Conservation (phyloP, 2,797 vertebrate species). For the Chaetophractus vellerosus region DNA sequence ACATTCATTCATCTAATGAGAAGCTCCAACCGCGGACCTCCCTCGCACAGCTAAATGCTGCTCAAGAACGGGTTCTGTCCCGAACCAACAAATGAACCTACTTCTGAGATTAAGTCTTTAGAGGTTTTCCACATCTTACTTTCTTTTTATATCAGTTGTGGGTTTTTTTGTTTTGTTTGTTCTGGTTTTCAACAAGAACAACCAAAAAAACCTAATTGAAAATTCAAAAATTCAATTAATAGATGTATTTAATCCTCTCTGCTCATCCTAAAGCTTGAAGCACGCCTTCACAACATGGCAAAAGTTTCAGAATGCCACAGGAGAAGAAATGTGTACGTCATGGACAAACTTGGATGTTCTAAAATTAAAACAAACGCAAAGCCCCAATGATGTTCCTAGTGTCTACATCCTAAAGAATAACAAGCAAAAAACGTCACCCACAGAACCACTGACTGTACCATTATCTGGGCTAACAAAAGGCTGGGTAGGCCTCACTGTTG, state of each 20-base stretch:
- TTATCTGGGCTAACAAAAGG: background rate
- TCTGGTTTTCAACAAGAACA: background rate
- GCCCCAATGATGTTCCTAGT: background rate
- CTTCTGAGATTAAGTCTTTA: background rate
- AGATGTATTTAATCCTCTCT: background rate
- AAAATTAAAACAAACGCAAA: slow-evolving; percentile 18
- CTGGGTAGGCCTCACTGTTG: background rate
- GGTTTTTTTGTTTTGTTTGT: background rate
- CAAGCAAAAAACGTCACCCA: background rate
- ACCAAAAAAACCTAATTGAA: background rate
- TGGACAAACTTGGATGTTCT: background rate
- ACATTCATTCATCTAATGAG: background rate
- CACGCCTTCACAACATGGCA: background rate
- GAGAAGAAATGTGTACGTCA: background rate
- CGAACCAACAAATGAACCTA: background rate
- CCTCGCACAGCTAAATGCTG: rapidly evolving
- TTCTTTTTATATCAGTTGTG: background rate
- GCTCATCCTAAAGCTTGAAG: background rate
- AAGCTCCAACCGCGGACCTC: rapidly evolving
- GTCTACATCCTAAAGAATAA: background rate
- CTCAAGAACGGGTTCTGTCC: background rate
- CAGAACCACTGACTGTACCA: background rate
- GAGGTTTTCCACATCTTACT: background rate
- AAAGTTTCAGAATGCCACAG: background rate
- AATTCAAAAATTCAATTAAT: background rate